These are phyloP conservation scores for Antheraea yamamai DNA, from an alignment of 2,888 invertebrate species.

Conservation along the genomic window DNA sequence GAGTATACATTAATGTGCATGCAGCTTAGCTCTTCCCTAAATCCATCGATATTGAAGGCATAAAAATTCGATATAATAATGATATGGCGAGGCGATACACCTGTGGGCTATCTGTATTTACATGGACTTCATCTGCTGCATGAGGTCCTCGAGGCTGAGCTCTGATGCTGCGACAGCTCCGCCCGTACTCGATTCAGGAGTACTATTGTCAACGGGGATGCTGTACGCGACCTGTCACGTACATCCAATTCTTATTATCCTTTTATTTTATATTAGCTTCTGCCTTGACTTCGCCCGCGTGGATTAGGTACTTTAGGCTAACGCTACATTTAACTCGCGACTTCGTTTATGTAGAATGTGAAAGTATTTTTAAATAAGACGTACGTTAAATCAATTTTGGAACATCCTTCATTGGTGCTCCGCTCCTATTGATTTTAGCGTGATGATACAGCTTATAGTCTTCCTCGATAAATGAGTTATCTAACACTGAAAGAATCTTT, in stretches of 20 bases:
- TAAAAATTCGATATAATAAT: constrained; percentile 4
- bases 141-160: constrained; percentile 92
- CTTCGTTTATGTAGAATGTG: no score
- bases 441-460: no score
- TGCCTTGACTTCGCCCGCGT: no score
- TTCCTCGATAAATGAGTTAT: no score
- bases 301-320: no score
- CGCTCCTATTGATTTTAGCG: no score
- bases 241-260: background rate
- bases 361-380: no score
- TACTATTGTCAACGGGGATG: constrained; percentile 77
- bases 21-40: background rate
- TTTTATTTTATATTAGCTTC: background rate
- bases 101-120: constrained; percentile 63
- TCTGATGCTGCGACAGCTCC: constrained; percentile 77
- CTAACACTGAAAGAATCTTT: no score
- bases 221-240: constrained; percentile 86
- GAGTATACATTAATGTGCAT: background rate
- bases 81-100: constrained; percentile 4
- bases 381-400: no score
- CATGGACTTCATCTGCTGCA: constrained; percentile 95
- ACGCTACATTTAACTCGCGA: no score
- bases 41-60: background rate
- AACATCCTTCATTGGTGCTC: no score
- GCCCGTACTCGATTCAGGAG: constrained; percentile 69